A percentile compares a stretch with the other conserved stretches of the same genome.
Conservation (phyloP, 2,888 invertebrate genomes). For the Agonopterix heracliana region DNA sequence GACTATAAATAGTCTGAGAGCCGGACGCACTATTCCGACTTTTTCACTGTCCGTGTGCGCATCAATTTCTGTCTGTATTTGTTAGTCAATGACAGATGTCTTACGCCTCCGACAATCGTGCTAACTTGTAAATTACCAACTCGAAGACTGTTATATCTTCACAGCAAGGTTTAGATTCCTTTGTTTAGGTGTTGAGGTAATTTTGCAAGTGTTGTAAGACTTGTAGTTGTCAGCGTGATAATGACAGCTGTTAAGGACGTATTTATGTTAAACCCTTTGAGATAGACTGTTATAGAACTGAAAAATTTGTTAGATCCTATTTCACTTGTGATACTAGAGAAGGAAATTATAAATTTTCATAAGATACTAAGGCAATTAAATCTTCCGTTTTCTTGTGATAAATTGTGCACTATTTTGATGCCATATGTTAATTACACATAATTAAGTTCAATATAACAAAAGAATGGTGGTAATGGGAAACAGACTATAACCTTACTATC, state of each 20-base stretch:
- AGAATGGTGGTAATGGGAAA: too few relatives aligned
- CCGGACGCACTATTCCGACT: conserved; percentile 66
- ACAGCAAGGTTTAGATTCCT: not conserved
- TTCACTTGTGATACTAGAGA: not conserved
- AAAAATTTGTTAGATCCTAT: not conserved
- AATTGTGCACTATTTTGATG: too few relatives aligned
- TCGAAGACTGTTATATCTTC: not conserved
- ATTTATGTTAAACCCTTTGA: conserved; percentile 55
- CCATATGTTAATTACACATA: too few relatives aligned
- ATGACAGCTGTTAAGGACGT: conserved; percentile 61
- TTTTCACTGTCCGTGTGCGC: conserved; percentile 70
- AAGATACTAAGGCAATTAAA: too few relatives aligned
- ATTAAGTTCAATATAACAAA: too few relatives aligned
- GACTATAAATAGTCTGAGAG: conserved; percentile 14
- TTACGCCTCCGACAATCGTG: conserved; percentile 52
- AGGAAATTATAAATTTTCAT: too few relatives aligned
- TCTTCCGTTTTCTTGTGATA: too few relatives aligned
- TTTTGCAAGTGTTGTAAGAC: conserved; percentile 28
- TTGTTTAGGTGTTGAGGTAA: not conserved
- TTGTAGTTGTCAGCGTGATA: conserved; percentile 54
- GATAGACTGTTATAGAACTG: conserved; percentile 45
- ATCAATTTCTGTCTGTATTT: conserved; percentile 72
- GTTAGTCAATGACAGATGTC: conserved; percentile 73
- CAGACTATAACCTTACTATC: too few relatives aligned
- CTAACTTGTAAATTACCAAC: not conserved